Conservation (phyloP, 2,113 vertebrate species). For the Orcinus orca region DNA sequence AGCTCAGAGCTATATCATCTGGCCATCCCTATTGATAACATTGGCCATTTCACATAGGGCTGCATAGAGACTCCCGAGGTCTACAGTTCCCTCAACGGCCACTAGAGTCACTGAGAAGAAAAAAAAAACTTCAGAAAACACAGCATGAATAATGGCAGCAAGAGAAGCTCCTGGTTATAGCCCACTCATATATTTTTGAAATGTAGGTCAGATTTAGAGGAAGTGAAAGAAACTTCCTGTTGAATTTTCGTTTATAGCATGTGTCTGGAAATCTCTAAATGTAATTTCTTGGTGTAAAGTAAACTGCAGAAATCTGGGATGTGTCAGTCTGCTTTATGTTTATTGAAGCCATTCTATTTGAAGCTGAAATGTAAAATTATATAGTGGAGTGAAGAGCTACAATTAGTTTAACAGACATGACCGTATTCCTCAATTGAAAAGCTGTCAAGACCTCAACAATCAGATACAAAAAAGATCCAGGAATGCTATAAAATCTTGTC, state of each 20-base stretch:
- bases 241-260: constrained; percentile 66
- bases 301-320: constrained; percentile 70
- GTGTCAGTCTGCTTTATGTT: constrained; percentile 72
- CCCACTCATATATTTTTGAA: constrained; percentile 63
- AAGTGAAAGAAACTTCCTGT: constrained; percentile 70
- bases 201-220: constrained; percentile 67
- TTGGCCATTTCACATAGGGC: neutral
- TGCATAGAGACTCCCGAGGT: neutral
- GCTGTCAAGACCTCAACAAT: constrained; percentile 45
- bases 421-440: constrained; percentile 44
- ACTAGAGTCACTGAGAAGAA: neutral
- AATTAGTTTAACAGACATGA: constrained; percentile 66
- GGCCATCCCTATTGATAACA: neutral
- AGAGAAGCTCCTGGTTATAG: neutral
- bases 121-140: neutral
- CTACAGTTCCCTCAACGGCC: neutral
- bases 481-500: constrained; percentile 19
- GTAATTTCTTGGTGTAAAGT: constrained; percentile 73
- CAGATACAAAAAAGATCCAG: constrained; percentile 17
- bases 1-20: neutral
- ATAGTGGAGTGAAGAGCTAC: constrained; percentile 59
- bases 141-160: neutral
- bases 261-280: constrained; percentile 68
- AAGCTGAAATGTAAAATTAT: constrained; percentile 69
- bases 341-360: constrained; percentile 66